Percentiles rank a stretch among this genome's conserved stretches.
Evolutionary conservation across 2,113 vertebrate species (phyloP).

Genomic region (Periophthalmus modestus): DNA sequence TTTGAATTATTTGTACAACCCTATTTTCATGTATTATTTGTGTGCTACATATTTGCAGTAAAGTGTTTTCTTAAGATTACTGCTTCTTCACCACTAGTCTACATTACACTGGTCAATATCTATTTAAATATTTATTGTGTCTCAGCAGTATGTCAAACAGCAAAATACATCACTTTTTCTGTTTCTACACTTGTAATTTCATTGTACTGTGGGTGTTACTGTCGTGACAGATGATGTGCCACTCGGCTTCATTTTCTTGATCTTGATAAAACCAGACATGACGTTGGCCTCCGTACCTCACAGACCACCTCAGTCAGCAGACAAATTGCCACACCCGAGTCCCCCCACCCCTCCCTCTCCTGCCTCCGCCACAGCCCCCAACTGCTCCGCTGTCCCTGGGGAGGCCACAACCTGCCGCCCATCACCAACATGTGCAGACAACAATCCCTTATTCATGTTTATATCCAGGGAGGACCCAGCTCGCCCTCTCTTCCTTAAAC

Average conservation of each 20-base stretch:
- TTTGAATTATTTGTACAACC: not conserved
- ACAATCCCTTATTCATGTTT: conserved; percentile 53
- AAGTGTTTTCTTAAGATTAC: not conserved
- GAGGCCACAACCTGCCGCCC: conserved; percentile 37
- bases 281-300: conserved; percentile 10
- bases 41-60: not conserved
- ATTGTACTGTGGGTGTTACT: not conserved
- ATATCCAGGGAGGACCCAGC: conserved; percentile 24
- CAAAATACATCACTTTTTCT: not conserved
- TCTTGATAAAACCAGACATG: conserved; percentile 16
- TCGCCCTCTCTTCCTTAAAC: conserved; percentile 41
- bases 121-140: not conserved
- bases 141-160: not conserved
- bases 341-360: conserved; percentile 5
- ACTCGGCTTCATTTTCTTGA: conserved; percentile 5
- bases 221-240: conserved; percentile 13
- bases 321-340: conserved; percentile 41
- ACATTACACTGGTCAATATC: not conserved
- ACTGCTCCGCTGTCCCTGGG: conserved; percentile 44
- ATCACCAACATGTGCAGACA: conserved; percentile 38
- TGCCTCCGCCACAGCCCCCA: conserved; percentile 24
- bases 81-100: not conserved
- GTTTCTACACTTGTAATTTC: not conserved
- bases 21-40: not conserved
- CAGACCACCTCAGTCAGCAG: conserved; percentile 25